Evolutionary conservation across 2,797 vertebrate genomes (phyloP), one percentile per base, ranked within the genome.

Genomic region (Falco naumanni): DNA sequence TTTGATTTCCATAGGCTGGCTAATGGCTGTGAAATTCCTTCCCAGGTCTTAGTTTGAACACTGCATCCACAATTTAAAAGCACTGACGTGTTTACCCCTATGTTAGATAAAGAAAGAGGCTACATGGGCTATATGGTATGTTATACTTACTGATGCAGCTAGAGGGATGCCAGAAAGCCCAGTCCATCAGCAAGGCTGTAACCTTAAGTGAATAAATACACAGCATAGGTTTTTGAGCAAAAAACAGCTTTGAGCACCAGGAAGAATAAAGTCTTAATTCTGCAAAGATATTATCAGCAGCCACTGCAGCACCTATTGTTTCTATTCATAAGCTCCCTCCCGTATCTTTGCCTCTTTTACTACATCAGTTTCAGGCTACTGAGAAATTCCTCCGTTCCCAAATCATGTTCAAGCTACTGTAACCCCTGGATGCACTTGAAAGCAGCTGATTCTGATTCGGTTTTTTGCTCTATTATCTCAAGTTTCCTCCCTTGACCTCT

Each of bases 351-450:
- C 61, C 65, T 92, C 89, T 95, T 93, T 88, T 33, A 69, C 59
- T 72, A 34, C 82, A 83, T 77, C 71, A 63, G 39, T 89, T 94
- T 93, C 92, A 86, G 87, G 33, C 81, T 84, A 53, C 69, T 48
- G 72, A 89, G 94, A 96, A 96, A 93, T 93, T 70, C 70, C 48
- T 91, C 11, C 1, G 22, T 89, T 94, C 34, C 60, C 85, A 89
- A 94, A 89, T 84, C 59, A 82, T 20, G 13, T 45, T 87, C 54
- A 70, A 93, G 60, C 77, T 90, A 66, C 88, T 84, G 70, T 79
- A 96, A 92, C 82, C 93, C 91, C 84, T 94, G 96, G 59, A 59
- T 91, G 54, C 93, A 78, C 77, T 93, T 96, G 95, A 96, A 96
- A 93, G 95, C 50, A 39, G 72, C 41, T 89, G 87, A 96, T 89